A percentile compares a stretch with the other conserved stretches of the same genome.
phyloP scores from a whole-genome alignment of 1,140 invertebrate genomes.

The Drepana arcuata region DNA sequence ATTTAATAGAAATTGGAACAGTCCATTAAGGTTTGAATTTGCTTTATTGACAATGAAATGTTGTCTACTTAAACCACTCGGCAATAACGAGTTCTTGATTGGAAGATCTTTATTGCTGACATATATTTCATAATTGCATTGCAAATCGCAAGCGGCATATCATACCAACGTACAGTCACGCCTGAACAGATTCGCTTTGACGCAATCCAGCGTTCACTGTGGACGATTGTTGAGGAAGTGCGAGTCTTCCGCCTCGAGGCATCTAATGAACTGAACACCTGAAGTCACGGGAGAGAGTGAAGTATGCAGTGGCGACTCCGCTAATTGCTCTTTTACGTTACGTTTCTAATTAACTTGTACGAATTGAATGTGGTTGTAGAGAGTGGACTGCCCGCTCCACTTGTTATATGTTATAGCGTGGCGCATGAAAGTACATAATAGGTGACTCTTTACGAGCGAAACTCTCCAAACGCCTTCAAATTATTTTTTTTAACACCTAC shows the following conservation, averaged over 20 bases:
- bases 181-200: conserved; percentile 4
- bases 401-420: conserved; percentile 53
- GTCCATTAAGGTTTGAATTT: no score
- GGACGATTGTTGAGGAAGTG: conserved; percentile 3
- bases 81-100: no score
- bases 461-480: conserved; percentile 16
- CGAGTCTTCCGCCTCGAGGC: conserved; percentile 11
- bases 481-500: no score
- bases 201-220: conserved; percentile 3
- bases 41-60: no score
- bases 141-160: no score
- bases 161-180: no score
- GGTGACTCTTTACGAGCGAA: conserved; percentile 26
- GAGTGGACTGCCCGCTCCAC: conserved; percentile 63
- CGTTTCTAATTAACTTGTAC: conserved; percentile 56
- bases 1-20: no score
- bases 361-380: conserved; percentile 54
- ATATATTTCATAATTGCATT: no score
- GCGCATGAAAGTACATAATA: conserved; percentile 43
- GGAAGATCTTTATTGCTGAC: no score
- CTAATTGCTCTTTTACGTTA: conserved; percentile 56
- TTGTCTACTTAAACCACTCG: no score
- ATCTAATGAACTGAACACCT: conserved; percentile 14
- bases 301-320: conserved; percentile 34
- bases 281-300: conserved; percentile 40